Base-by-base conservation (phyloP, 2,797 vertebrate genomes). In the Smutsia gigantea region DNA sequence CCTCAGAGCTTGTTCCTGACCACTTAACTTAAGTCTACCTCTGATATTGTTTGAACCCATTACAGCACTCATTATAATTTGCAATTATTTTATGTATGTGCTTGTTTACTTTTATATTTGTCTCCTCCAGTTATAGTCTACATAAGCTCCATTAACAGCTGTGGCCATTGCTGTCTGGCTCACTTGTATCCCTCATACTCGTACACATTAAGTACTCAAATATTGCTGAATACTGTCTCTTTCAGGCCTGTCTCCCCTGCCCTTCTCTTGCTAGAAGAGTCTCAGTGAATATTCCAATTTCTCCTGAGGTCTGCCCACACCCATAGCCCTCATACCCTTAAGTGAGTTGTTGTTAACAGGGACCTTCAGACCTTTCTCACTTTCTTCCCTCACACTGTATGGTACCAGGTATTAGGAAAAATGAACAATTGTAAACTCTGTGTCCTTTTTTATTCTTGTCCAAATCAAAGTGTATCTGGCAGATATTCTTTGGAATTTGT, bases 71-170 rank as follows among this genome's bases (percentile, higher is more conserved):
- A 88, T 0, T 37, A 27, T 49, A 92, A 71, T 53, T 27, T 95
- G 9, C 4, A 79, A 84, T 87, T 53, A 95, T 88, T 97, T 71
- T 61, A 75, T 51, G n/a, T 3, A n/a, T n/a, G 49, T 39, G 17
- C n/a, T 37, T 72, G 57, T 61, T 95, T 61, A 87, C 31, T 79
- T 94, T 91, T 93, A 75, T 18, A 84, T 63, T 75, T 77, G 63
- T 82, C 66, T 92, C 37, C 12, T 91, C 42, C 29, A 72, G 19
- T 95, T 92, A 92, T 19, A 95, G 37, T 74, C 51, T 87, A 64
- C 14, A 69, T 74, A 74, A 79, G 19, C 21, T 79, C 69, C 55
- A 18, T 64, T 64, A 69, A 51, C 13, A 68, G 57, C 51, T 74
- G 11, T 19, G 37, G 51, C 90, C 68, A 90, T 31, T 71, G 69